phyloP scores from a whole-genome alignment of 2,888 invertebrate genomes.

The Ceriagrion tenellum region DNA sequence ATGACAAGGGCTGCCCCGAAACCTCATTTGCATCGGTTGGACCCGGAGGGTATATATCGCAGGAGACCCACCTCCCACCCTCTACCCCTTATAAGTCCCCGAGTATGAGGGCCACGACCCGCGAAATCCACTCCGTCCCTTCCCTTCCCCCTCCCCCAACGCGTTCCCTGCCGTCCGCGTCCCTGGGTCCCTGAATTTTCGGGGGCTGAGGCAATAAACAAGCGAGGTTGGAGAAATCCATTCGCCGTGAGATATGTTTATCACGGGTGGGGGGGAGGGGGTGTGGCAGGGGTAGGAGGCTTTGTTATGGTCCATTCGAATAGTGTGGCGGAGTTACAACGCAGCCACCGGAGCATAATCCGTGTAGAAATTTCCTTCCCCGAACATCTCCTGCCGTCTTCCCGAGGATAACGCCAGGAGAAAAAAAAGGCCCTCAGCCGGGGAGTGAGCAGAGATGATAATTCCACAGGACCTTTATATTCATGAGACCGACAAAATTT shows the following conservation, averaged over 20 bases:
- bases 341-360: not conserved
- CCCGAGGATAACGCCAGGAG: not conserved
- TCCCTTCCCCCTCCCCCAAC: not conserved
- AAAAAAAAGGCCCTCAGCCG: too few relatives aligned
- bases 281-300: too few relatives aligned
- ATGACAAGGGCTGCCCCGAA: not conserved
- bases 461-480: not conserved
- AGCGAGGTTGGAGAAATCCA: not conserved
- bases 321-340: not conserved
- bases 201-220: not conserved
- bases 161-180: not conserved
- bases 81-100: not conserved
- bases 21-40: not conserved
- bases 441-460: not conserved
- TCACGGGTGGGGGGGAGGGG: too few relatives aligned
- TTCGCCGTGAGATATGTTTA: slow-evolving; percentile 16
- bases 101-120: not conserved
- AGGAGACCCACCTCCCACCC: not conserved
- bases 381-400: not conserved
- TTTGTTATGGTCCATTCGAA: not conserved
- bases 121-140: not conserved
- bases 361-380: not conserved
- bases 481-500: not conserved
- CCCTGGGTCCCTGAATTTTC: not conserved
- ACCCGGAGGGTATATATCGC: not conserved